Evolutionary conservation across 2,888 invertebrate genomes (phyloP).

Genomic region (Meteorus cinctellus): DNA sequence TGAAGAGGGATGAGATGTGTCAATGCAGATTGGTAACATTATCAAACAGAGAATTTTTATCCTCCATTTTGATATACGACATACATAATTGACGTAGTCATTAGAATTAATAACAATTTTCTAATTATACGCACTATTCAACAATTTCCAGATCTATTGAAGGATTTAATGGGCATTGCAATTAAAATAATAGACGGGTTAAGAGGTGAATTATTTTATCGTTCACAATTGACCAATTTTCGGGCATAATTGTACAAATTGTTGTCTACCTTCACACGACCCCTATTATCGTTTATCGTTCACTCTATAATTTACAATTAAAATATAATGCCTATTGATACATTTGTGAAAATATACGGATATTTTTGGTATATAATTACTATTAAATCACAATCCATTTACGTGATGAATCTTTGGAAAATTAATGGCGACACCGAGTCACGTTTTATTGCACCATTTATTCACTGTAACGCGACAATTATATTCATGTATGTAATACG

Average conservation of each 20-base stretch:
- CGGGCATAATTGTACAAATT: constrained; percentile 6
- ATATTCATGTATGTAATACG: constrained; percentile 15
- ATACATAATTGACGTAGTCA: background rate
- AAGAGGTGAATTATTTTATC: constrained; percentile 14
- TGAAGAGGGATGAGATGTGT: no score
- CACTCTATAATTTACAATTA: background rate
- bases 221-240: constrained; percentile 10
- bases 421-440: constrained; percentile 1
- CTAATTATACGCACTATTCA: background rate
- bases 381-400: constrained; percentile 1
- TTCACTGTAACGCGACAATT: constrained; percentile 4
- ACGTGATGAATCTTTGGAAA: background rate
- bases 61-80: background rate
- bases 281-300: background rate
- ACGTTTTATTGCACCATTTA: constrained; percentile 14
- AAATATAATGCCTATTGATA: constrained; percentile 2
- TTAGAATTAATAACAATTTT: background rate
- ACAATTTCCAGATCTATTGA: background rate
- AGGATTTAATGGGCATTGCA: constrained; percentile 8
- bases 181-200: constrained; percentile 24
- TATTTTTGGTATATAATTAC: background rate
- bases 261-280: background rate
- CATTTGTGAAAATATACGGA: background rate
- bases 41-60: background rate
- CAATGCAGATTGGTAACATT: no score